Conservation (phyloP, 1,140 invertebrate genomes). For the Lucilia cuprina region DNA sequence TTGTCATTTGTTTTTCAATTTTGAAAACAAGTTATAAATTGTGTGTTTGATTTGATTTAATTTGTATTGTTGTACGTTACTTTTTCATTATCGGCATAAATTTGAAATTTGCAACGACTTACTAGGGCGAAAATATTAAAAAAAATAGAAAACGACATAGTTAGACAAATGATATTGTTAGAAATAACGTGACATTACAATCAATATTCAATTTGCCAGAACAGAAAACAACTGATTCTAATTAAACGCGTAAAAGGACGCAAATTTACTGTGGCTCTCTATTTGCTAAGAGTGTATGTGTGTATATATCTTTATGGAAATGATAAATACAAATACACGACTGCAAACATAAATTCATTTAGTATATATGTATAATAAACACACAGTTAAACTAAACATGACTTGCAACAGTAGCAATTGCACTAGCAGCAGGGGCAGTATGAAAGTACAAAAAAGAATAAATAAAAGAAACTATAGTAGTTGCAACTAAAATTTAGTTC, state of each 20-base stretch:
- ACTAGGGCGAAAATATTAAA: neutral
- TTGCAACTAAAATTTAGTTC: neutral
- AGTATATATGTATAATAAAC: too few relatives aligned
- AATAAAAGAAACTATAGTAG: neutral
- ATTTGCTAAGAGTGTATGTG: neutral
- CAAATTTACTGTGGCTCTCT: neutral
- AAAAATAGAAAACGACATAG: neutral
- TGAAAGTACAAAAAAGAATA: neutral
- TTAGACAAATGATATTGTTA: neutral
- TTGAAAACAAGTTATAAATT: too few relatives aligned
- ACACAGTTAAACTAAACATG: too few relatives aligned
- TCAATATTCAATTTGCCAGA: constrained; percentile 17
- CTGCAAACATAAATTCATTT: neutral
- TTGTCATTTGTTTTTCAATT: too few relatives aligned
- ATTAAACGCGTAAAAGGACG: constrained; percentile 22
- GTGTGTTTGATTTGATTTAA: too few relatives aligned
- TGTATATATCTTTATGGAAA: neutral
- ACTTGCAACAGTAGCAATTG: too few relatives aligned
- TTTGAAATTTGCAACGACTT: neutral
- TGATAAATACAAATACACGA: neutral
- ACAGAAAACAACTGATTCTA: constrained; percentile 22
- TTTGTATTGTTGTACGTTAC: too few relatives aligned
- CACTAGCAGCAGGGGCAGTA: neutral
- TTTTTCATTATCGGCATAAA: too few relatives aligned
- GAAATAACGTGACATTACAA: constrained; percentile 17